These are phyloP conservation scores for Australoheros scitulus DNA, from an alignment of 2,113 vertebrate genomes.

Conservation along the genomic window DNA sequence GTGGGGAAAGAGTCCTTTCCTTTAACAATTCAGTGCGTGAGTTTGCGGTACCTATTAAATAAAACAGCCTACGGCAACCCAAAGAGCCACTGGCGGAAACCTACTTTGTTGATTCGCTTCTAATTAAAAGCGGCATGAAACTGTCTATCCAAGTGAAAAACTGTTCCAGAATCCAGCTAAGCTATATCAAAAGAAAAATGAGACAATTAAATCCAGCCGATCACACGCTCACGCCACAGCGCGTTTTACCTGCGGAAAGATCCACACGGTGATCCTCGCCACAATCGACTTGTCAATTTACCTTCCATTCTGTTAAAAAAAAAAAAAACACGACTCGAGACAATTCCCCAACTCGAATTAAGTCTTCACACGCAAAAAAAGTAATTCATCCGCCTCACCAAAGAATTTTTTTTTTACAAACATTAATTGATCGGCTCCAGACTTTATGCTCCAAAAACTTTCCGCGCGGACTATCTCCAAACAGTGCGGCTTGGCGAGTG, in stretches of 20 bases:
- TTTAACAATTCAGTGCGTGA: conserved; percentile 82
- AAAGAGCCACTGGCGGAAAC: conserved; percentile 47
- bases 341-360: conserved; percentile 41
- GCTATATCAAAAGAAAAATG: not conserved
- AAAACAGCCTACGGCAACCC: conserved; percentile 77
- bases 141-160: not conserved
- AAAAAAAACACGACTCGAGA: not conserved
- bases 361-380: conserved; percentile 37
- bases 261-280: conserved; percentile 73
- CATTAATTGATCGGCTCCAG: conserved; percentile 52
- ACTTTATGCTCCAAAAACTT: conserved; percentile 58
- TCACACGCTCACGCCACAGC: conserved; percentile 55
- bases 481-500: conserved; percentile 57
- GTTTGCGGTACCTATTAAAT: conserved; percentile 76
- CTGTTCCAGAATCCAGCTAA: conserved; percentile 5
- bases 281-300: conserved; percentile 73
- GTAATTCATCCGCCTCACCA: conserved; percentile 35
- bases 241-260: conserved; percentile 75
- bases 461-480: conserved; percentile 57
- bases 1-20: conserved; percentile 75
- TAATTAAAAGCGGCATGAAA: conserved; percentile 40
- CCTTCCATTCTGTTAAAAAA: conserved; percentile 74
- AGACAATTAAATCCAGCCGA: conserved; percentile 52
- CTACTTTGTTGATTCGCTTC: conserved; percentile 39
- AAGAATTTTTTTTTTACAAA: not conserved